Evolutionary conservation across 2,797 vertebrate genomes (phyloP).

Genomic region (Arctocebus calabarensis): DNA sequence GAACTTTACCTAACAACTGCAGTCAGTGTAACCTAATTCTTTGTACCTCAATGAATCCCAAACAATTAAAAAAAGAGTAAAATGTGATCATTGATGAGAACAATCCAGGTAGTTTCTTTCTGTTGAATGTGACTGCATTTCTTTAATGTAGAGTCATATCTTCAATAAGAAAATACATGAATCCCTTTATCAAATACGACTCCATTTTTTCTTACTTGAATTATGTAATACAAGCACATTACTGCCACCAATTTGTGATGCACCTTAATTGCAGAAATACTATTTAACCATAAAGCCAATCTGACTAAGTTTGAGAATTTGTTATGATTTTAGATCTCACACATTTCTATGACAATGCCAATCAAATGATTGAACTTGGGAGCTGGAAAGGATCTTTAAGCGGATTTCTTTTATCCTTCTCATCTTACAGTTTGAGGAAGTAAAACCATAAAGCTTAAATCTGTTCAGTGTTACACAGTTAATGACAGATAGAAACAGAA

Average conservation of each 20-base stretch:
- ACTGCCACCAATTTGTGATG: background rate
- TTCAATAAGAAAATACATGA: background rate
- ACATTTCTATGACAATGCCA: constrained; percentile 7
- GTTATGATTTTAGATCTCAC: background rate
- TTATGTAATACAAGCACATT: background rate
- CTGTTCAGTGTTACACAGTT: background rate
- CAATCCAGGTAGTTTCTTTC: background rate
- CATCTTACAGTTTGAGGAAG: background rate
- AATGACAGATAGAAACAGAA: constrained; percentile 34
- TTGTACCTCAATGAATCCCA: too few relatives aligned
- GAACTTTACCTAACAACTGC: too few relatives aligned
- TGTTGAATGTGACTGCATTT: background rate
- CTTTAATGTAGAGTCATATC: background rate
- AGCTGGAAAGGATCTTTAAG: background rate
- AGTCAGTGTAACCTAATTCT: too few relatives aligned
- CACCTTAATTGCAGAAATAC: background rate
- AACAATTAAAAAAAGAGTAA: background rate
- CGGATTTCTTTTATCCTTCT: constrained; percentile 4
- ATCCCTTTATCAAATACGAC: background rate
- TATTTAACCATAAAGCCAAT: background rate
- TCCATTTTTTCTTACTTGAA: background rate
- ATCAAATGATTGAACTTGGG: background rate
- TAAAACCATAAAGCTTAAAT: constrained; percentile 3
- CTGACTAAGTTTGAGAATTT: background rate
- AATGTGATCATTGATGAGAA: background rate